phyloP scores from a whole-genome alignment of 2,113 vertebrate genomes.

The Pterophyllum scalare region DNA sequence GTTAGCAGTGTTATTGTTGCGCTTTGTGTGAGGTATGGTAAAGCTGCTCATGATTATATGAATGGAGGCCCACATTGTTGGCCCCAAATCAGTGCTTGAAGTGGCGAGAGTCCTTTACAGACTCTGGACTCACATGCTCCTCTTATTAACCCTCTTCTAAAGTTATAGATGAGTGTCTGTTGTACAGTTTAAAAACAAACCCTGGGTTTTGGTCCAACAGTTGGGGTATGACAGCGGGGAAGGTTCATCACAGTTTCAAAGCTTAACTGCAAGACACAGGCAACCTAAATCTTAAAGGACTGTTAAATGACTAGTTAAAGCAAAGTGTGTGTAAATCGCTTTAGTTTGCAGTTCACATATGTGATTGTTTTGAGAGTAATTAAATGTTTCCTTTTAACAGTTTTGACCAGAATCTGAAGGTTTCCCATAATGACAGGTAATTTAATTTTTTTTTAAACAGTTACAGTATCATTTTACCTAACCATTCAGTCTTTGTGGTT shows the following conservation, averaged over 20 bases:
- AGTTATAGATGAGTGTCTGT: conserved; percentile 61
- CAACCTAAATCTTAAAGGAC: conserved; percentile 19
- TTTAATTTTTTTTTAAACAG: conserved; percentile 42
- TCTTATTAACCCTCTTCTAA: conserved; percentile 58
- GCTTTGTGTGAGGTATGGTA: conserved; percentile 66
- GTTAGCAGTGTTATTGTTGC: conserved; percentile 62
- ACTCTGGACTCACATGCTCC: conserved; percentile 65
- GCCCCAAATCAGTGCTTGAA: conserved; percentile 57
- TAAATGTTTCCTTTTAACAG: conserved; percentile 60
- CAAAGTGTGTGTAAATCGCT: conserved; percentile 56
- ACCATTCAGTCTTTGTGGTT: conserved; percentile 43
- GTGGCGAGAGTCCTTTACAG: conserved; percentile 47
- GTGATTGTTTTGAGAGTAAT: conserved; percentile 49
- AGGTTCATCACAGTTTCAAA: conserved; percentile 18
- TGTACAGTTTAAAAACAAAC: conserved; percentile 48
- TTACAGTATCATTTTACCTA: conserved; percentile 58
- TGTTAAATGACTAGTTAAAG: conserved; percentile 64
- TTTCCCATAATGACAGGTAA: conserved; percentile 56
- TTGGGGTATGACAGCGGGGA: conserved; percentile 2
- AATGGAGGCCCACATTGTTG: conserved; percentile 69
- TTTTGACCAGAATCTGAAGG: conserved; percentile 47
- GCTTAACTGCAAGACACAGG: conserved; percentile 9
- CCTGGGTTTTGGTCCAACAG: neutral
- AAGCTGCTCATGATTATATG: conserved; percentile 72
- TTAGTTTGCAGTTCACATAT: conserved; percentile 36